Percentiles rank a stretch among this genome's conserved stretches.
Conservation (phyloP, 2,113 vertebrate species). For the Phrynosoma platyrhinos region DNA sequence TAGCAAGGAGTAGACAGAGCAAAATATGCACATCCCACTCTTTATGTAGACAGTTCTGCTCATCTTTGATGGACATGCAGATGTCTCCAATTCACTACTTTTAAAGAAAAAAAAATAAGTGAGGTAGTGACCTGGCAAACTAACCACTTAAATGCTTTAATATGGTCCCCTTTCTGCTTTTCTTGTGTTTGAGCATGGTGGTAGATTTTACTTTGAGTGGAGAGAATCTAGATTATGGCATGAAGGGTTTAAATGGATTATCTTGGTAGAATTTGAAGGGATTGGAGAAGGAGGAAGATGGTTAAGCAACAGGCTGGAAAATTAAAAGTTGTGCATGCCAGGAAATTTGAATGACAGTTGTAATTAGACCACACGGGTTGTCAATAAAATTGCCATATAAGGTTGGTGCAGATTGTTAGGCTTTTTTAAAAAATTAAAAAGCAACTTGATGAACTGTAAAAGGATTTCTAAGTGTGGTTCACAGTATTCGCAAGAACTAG, state of each 20-base stretch:
- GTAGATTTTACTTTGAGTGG: not conserved
- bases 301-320: constrained; percentile 17
- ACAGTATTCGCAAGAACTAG: not conserved
- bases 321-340: not conserved
- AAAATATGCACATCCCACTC: not conserved
- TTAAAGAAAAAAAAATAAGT: not conserved
- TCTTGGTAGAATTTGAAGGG: constrained; percentile 18
- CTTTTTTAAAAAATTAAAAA: not conserved
- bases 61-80: not conserved
- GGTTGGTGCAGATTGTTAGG: constrained; percentile 12
- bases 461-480: not conserved
- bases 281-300: not conserved
- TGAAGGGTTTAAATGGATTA: constrained; percentile 14
- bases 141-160: not conserved
- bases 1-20: too few species aligned
- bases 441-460: constrained; percentile 12
- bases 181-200: not conserved
- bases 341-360: not conserved
- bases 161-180: not conserved
- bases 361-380: not conserved
- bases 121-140: not conserved
- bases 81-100: not conserved
- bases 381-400: not conserved
- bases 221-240: not conserved
- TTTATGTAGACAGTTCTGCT: not conserved